These are phyloP conservation scores for Fopius arisanus DNA, from an alignment of 1,140 invertebrate genomes.

Conservation along the genomic window DNA sequence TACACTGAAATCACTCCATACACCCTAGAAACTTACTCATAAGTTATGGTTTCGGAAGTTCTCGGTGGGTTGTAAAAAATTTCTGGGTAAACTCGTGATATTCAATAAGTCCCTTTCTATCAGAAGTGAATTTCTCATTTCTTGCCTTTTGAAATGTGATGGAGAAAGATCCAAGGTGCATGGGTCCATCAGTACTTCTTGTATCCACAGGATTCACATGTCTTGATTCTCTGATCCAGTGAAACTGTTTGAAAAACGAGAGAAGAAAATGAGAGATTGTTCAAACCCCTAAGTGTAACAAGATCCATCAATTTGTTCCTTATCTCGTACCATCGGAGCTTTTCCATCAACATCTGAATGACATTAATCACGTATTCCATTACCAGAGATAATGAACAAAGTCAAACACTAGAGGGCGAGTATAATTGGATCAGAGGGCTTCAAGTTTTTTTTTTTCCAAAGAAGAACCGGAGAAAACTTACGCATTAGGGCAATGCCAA, in stretches of 20 bases:
- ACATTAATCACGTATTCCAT: neutral
- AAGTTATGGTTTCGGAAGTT: conserved; percentile 38
- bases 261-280: neutral
- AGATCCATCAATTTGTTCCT: no score
- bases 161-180: neutral
- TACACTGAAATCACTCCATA: conserved; percentile 4
- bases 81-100: conserved; percentile 32
- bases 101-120: conserved; percentile 30
- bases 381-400: neutral
- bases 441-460: neutral
- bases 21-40: conserved; percentile 28
- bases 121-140: conserved; percentile 17
- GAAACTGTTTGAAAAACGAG: neutral
- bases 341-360: neutral
- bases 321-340: no score
- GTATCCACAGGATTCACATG: neutral
- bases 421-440: neutral
- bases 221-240: neutral
- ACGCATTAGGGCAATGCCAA: neutral
- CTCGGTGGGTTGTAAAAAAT: conserved; percentile 32
- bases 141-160: conserved; percentile 3
- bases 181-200: neutral
- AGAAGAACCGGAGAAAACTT: neutral
- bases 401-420: neutral
- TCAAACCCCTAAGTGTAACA: no score